A percentile compares a stretch with the other conserved stretches of the same genome.
phyloP scores from a whole-genome alignment of 2,797 vertebrate species.

The Chelmon rostratus region DNA sequence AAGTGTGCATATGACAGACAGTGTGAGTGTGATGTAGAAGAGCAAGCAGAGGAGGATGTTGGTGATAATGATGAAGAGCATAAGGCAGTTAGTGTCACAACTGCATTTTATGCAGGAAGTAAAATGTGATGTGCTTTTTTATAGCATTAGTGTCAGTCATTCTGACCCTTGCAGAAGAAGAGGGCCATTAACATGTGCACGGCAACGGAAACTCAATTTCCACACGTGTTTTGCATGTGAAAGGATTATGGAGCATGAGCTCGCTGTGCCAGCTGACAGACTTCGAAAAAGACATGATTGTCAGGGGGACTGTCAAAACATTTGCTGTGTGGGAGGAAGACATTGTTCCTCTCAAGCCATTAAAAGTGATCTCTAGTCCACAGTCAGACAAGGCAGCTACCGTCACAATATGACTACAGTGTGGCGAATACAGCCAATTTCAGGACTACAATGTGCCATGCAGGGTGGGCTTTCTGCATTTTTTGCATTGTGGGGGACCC shows the following conservation, averaged over 20 bases:
- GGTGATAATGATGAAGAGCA: not conserved
- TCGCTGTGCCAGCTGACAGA: not conserved
- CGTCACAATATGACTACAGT: not conserved
- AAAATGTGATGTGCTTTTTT: not conserved
- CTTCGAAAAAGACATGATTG: not conserved
- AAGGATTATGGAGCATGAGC: not conserved
- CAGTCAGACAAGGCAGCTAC: not conserved
- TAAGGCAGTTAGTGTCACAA: not conserved
- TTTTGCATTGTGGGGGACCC: not conserved
- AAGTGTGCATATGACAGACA: not conserved
- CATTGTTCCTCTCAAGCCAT: not conserved
- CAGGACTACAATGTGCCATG: not conserved
- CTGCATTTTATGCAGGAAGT: conserved; percentile 6
- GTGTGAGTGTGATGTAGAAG: not conserved
- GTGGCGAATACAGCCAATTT: not conserved
- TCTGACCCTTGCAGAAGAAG: not conserved
- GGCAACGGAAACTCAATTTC: not conserved
- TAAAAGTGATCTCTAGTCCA: not conserved
- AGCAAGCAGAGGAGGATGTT: not conserved
- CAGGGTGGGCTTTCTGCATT: not conserved
- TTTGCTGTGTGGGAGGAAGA: not conserved
- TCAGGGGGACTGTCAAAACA: conserved; percentile 3
- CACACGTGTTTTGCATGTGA: not conserved
- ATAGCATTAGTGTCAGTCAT: not conserved
- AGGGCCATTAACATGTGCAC: not conserved